phyloP scores from a whole-genome alignment of 2,113 vertebrate genomes.

The human (Homo sapiens) region GRCh38 chr2:120680001-120680500 shows the following conservation, averaged over 20 bases:
- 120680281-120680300: background rate
- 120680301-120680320: background rate
- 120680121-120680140: background rate
- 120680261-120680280: background rate
- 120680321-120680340: background rate
- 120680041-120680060: background rate
- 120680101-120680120: background rate
- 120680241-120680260: too few relatives aligned
- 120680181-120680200: background rate
- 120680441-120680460: background rate
- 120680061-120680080: background rate
- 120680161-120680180: rapidly evolving
- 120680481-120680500: background rate
- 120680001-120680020: too few relatives aligned
- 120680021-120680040: background rate
- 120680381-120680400: background rate
- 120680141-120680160: background rate
- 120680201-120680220: rapidly evolving
- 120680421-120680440: rapidly evolving
- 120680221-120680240: background rate
- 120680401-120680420: too few relatives aligned
- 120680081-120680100: background rate
- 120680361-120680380: rapidly evolving
- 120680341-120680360: too few relatives aligned
- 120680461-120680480: constrained; percentile 1